A percentile compares a stretch with the other conserved stretches of the same genome.
phyloP scores from a whole-genome alignment of 2,888 invertebrate species.

The Scrobipalpa atriplicella region DNA sequence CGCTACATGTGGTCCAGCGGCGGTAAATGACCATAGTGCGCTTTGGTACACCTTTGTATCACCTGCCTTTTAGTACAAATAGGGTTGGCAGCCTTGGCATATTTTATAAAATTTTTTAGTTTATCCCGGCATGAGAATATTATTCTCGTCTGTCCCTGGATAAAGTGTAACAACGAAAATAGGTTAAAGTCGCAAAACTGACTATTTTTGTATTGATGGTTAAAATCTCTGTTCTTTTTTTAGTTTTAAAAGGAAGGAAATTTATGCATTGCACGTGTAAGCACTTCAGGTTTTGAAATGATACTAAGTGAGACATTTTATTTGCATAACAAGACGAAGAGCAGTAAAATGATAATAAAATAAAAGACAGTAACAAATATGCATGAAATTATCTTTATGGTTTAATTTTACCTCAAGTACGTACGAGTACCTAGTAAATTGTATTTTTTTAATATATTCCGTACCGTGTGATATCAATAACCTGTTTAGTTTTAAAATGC shows the following conservation, averaged over 20 bases:
- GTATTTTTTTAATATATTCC: background rate
- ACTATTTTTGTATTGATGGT: no score
- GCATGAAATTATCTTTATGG: constrained; percentile 18
- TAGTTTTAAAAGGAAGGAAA: background rate
- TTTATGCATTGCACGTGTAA: background rate
- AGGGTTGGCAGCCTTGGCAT: constrained; percentile 28
- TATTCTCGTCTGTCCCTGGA: no score
- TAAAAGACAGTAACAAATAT: constrained; percentile 8
- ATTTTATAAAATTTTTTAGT: background rate
- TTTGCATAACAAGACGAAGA: constrained; percentile 1
- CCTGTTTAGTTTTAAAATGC: background rate
- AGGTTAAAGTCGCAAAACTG: background rate
- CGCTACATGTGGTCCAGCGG: constrained; percentile 59
- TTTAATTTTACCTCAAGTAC: background rate
- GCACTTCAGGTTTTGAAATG: background rate
- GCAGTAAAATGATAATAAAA: constrained; percentile 11
- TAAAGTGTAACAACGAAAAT: background rate
- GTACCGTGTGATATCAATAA: background rate
- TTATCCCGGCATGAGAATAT: background rate
- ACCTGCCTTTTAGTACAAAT: constrained; percentile 46
- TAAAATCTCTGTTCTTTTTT: no score
- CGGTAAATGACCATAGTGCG: constrained; percentile 67
- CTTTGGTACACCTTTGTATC: constrained; percentile 46
- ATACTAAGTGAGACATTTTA: constrained; percentile 6
- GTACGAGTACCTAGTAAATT: background rate